A percentile compares a stretch with the other conserved stretches of the same genome.
Evolutionary conservation across 2,113 vertebrate genomes (phyloP).

Genomic region (Corvus hawaiiensis): DNA sequence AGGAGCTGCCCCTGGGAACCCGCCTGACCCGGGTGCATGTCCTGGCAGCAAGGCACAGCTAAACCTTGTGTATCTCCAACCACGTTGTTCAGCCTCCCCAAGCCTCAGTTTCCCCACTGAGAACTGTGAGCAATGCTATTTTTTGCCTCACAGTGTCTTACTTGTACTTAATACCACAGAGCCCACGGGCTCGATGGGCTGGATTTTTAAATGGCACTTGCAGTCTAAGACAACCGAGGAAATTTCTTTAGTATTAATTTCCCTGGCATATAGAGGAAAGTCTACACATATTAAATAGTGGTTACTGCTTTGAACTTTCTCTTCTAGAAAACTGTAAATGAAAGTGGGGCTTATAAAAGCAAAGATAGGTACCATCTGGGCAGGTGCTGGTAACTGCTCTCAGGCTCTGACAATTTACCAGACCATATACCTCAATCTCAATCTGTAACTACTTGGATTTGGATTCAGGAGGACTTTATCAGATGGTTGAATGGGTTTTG

Average conservation of each 20-base stretch:
- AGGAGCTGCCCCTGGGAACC: background rate
- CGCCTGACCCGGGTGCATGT: background rate
- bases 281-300: conserved; percentile 44
- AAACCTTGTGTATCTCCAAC: background rate
- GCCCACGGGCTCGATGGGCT: background rate
- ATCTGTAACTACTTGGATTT: conserved; percentile 2
- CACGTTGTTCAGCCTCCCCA: fast-evolving
- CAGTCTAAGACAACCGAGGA: background rate
- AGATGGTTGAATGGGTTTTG: background rate
- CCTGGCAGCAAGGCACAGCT: background rate
- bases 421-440: background rate
- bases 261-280: conserved; percentile 32
- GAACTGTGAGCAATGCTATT: background rate
- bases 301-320: conserved; percentile 55
- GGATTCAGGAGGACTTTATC: conserved; percentile 17
- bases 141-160: background rate
- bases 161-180: background rate
- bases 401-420: conserved; percentile 46
- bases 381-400: conserved; percentile 58
- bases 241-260: conserved; percentile 56
- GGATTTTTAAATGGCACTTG: background rate
- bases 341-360: conserved; percentile 54
- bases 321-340: conserved; percentile 56
- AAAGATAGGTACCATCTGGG: conserved; percentile 53
- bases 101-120: background rate